Conservation (phyloP, 1,140 invertebrate genomes). For the Tetragnatha versicolor region DNA sequence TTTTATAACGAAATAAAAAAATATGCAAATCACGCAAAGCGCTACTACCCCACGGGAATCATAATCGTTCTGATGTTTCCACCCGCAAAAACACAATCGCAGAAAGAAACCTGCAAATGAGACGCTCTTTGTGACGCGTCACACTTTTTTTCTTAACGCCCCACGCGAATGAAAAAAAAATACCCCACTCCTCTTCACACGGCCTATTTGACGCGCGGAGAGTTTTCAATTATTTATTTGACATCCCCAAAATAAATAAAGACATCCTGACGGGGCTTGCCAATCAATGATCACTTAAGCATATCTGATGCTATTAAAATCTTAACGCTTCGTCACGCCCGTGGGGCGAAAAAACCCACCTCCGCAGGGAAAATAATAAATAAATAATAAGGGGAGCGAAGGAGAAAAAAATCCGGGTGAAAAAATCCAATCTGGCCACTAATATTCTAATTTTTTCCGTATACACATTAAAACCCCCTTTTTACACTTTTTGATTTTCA, state of each 20-base stretch:
- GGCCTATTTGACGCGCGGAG: conserved; percentile 12
- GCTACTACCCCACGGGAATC: no score
- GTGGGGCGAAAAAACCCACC: neutral
- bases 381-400: no score
- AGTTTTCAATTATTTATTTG: conserved; percentile 50
- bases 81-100: no score
- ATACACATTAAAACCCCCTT: conserved; percentile 36
- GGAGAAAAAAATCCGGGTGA: neutral
- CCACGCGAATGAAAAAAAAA: neutral
- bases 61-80: no score
- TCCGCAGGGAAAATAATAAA: conserved; percentile 33
- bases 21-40: no score
- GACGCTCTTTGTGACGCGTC: no score
- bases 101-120: no score
- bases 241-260: conserved; percentile 38
- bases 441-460: conserved; percentile 37
- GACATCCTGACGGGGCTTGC: conserved; percentile 5
- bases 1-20: no score
- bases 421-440: conserved; percentile 19
- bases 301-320: conserved; percentile 53
- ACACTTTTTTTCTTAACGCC: neutral
- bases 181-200: conserved; percentile 1
- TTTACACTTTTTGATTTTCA: conserved; percentile 53
- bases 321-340: conserved; percentile 46
- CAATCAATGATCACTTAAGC: conserved; percentile 51